phyloP scores from a whole-genome alignment of 2,797 vertebrate genomes.

The Florisuga fusca region DNA sequence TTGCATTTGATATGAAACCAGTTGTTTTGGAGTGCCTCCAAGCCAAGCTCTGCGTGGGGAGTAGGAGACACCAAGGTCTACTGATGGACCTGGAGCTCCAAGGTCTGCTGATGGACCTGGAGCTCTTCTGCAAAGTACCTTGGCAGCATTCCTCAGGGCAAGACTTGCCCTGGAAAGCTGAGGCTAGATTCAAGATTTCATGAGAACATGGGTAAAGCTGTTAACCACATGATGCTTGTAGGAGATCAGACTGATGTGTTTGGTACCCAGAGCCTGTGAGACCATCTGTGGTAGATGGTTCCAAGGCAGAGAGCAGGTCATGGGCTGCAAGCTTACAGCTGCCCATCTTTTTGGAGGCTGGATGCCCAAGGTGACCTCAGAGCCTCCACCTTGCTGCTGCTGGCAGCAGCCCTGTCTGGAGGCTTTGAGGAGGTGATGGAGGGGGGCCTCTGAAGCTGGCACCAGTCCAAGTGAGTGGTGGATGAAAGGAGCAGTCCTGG shows the following conservation, averaged over 20 bases:
- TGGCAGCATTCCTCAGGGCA: background rate
- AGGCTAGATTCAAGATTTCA: background rate
- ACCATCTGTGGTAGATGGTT: background rate
- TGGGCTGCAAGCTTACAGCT: background rate
- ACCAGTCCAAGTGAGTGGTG: background rate
- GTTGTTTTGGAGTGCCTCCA: background rate
- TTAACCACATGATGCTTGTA: background rate
- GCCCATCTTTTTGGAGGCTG: background rate
- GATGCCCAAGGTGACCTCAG: background rate
- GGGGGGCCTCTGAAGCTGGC: background rate
- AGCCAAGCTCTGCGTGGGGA: background rate
- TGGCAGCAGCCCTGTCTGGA: background rate
- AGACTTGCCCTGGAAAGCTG: background rate
- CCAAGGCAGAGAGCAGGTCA: background rate
- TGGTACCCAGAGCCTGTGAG: background rate
- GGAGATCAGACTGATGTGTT: background rate
- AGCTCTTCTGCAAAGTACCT: background rate
- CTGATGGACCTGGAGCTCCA: background rate
- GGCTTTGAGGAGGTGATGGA: background rate
- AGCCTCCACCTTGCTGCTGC: background rate
- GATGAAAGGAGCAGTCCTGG: background rate
- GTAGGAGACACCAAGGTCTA: background rate
- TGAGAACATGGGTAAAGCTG: background rate
- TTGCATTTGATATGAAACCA: background rate
- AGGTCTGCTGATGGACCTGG: fast-evolving